Evolutionary conservation across 92 coral and sea anemone genomes (phyloP).

Genomic region (Epizoanthus fatuus): DNA sequence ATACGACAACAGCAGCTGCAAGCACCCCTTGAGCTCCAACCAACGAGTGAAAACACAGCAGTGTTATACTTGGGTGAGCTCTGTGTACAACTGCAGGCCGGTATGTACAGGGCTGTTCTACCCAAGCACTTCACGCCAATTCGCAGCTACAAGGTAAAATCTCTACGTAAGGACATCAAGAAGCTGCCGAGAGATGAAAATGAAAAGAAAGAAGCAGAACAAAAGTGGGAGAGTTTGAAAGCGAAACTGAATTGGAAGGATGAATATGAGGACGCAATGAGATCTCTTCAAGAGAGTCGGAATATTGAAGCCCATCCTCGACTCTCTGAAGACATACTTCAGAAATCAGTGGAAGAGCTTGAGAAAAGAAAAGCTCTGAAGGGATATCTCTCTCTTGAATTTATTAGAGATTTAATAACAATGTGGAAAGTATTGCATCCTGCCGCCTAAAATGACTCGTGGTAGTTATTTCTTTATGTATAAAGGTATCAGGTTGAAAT

Average conservation of each 20-base stretch:
- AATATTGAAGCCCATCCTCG: conserved; percentile 50
- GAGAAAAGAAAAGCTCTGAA: conserved; percentile 36
- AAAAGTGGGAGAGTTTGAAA: conserved; percentile 54
- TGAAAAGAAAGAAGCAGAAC: conserved; percentile 35
- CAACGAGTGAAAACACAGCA: conserved; percentile 12
- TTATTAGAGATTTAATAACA: conserved; percentile 28
- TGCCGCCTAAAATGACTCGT: too few relatives aligned
- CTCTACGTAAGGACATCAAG: conserved; percentile 44
- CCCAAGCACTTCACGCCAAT: conserved; percentile 47
- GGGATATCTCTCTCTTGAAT: conserved; percentile 54
- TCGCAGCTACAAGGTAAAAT: conserved; percentile 40
- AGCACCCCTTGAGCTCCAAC: not conserved
- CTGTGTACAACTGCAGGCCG: conserved; percentile 35
- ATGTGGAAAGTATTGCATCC: conserved; percentile 30
- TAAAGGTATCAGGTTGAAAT: too few relatives aligned
- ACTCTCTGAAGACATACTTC: not conserved
- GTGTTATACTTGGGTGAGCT: conserved; percentile 30
- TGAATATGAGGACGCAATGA: conserved; percentile 46
- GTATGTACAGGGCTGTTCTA: conserved; percentile 43
- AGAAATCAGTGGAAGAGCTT: conserved; percentile 4
- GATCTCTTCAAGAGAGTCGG: conserved; percentile 49
- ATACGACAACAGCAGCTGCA: conserved; percentile 2
- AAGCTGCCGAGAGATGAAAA: conserved; percentile 42
- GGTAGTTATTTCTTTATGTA: too few relatives aligned
- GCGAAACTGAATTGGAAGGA: conserved; percentile 45